These are phyloP conservation scores for Lycocorax pyrrhopterus DNA, from an alignment of 2,113 vertebrate species.

Conservation along the genomic window DNA sequence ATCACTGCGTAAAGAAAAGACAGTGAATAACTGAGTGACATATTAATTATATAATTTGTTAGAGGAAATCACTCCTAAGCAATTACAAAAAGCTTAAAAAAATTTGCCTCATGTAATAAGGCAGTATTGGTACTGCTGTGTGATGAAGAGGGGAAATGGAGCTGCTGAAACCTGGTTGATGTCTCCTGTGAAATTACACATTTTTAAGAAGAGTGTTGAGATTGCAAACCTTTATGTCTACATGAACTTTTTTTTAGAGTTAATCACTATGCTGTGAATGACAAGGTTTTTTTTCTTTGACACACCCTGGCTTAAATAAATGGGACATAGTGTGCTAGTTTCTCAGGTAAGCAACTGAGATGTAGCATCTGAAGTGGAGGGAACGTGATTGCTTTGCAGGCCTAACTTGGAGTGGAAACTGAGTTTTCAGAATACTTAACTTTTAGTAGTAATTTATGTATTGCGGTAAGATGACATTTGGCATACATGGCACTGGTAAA, in stretches of 20 bases:
- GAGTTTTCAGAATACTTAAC: neutral
- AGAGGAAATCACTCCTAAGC: neutral
- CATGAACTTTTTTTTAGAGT: neutral
- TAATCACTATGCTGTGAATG: neutral
- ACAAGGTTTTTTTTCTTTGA: neutral
- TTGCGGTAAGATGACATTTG: neutral
- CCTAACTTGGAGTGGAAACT: neutral
- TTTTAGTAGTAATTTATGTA: neutral
- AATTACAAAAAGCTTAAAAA: neutral
- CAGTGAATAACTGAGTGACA: neutral
- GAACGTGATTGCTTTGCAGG: neutral
- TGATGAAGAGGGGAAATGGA: neutral
- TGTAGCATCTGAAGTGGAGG: neutral
- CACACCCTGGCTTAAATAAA: neutral
- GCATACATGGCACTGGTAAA: accelerated
- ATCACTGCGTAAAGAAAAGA: neutral
- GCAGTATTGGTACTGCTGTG: neutral
- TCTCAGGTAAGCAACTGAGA: neutral
- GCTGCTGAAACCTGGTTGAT: neutral
- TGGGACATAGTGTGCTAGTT: neutral
- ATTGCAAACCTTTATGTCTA: neutral
- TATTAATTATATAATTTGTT: neutral
- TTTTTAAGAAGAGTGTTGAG: neutral
- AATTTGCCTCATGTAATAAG: neutral
- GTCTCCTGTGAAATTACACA: neutral